Conservation (phyloP, 2,113 vertebrate species). For the Gallinago media region DNA sequence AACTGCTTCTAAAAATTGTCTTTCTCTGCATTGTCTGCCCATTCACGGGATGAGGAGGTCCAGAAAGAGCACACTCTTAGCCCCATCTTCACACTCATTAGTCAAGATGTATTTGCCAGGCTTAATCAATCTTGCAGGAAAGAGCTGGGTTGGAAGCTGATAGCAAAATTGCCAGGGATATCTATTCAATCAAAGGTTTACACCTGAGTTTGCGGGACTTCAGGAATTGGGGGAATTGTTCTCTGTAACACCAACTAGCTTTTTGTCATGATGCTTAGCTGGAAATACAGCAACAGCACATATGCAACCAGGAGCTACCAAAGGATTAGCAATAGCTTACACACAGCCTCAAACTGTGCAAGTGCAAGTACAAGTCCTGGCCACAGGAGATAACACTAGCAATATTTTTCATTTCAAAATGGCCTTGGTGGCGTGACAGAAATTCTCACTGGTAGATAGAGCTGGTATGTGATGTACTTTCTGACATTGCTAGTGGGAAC, state of each 20-base stretch:
- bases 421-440: neutral
- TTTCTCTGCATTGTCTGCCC: neutral
- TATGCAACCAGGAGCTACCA: neutral
- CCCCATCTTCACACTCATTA: neutral
- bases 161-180: neutral
- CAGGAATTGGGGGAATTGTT: neutral
- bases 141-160: neutral
- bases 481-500: neutral
- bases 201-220: neutral
- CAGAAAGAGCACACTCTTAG: neutral
- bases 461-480: neutral
- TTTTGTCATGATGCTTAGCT: neutral
- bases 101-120: neutral
- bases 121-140: neutral
- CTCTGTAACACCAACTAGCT: neutral
- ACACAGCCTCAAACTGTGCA: neutral
- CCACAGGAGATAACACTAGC: neutral
- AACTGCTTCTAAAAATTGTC: neutral
- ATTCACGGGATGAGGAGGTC: neutral
- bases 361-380: neutral
- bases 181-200: neutral
- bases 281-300: neutral
- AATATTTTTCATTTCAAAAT: constrained; percentile 9
- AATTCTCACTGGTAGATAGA: neutral
- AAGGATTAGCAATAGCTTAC: neutral